Base-by-base conservation (phyloP, 2,888 invertebrate genomes). In the Eilema sororculum region DNA sequence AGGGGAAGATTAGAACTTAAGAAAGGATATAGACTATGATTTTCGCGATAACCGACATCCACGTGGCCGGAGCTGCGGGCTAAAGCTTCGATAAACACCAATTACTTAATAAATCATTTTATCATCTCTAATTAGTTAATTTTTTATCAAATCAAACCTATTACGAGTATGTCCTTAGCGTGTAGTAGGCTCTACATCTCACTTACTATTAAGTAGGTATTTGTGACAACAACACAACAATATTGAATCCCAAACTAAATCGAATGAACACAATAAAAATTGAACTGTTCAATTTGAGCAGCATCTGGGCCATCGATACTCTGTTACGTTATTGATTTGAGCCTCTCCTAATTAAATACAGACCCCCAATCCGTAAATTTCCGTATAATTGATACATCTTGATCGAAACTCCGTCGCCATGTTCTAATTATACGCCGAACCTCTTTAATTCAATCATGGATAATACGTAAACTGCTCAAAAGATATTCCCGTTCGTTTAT, bases 331-430 rank as follows among this genome's bases (percentile, higher is more conserved):
- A 79, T 76, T 73, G 73, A n/a, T 25, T 59, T 20, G 67, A 80
- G 73, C 59, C 73, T 52, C 69, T 2, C 68, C 12, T 80, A 73
- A 80, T 80, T 75, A 73, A 80, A 78, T 79, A 73, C 60, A 60
- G 59, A 41, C 41, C 62, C 68, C 71, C 2, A 73, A 76, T 80
- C 59, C 33, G 66, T 71, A 66, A 65, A 71, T 71, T 57, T 56
- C 20, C 22, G 16, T 63, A 20, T 78, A 69, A 78, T 73, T 73
- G 70, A 22, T 63, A 67, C 65, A 28, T 20, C 25, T 58, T 64
- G 56, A 78, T 80, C 69, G 70, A 68, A 52, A 41, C 16, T 41
- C 41, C 25, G 16, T 25, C 41, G 52, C 5, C 5, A 25, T 62
- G 62, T 37, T 62, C 25, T 37, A 10, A 62, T 62, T 62, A 62